phyloP scores from a whole-genome alignment of 2,797 vertebrate species.

The Enteromius afrohamiltoni region DNA sequence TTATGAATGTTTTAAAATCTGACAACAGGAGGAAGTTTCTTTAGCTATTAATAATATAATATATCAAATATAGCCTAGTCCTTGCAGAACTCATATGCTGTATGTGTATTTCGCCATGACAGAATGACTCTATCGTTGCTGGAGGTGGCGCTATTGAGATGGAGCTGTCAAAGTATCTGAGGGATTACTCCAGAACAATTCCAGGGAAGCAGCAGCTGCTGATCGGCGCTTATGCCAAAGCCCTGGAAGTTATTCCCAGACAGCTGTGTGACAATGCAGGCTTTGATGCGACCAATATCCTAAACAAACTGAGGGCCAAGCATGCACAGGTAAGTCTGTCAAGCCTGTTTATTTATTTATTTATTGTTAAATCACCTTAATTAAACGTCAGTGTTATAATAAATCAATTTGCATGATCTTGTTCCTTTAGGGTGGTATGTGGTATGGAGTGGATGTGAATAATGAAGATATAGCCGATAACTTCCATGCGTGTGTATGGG shows the following conservation, averaged over 20 bases:
- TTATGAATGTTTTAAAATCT: background rate
- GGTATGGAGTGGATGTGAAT: slow-evolving; percentile 95
- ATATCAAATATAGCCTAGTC: too few relatives aligned
- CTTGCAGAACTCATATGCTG: background rate
- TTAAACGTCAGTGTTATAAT: background rate
- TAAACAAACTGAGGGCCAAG: slow-evolving; percentile 95
- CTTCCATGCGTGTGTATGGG: slow-evolving; percentile 90
- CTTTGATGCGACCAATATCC: slow-evolving; percentile 97
- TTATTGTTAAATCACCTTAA: background rate
- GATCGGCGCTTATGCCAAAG: slow-evolving; percentile 96
- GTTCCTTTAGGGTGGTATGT: slow-evolving; percentile 85
- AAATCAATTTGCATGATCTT: background rate
- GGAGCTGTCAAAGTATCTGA: slow-evolving; percentile 94
- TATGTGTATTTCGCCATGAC: slow-evolving; percentile 45
- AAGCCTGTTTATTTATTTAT: background rate
- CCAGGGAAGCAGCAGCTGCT: slow-evolving; percentile 97
- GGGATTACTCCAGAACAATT: slow-evolving; percentile 96
- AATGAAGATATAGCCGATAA: slow-evolving; percentile 96
- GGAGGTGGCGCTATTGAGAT: slow-evolving; percentile 97
- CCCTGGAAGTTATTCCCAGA: slow-evolving; percentile 94
- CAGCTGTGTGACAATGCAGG: slow-evolving; percentile 98
- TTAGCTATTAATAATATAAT: too few relatives aligned
- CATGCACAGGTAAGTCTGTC: slow-evolving; percentile 87
- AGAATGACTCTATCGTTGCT: slow-evolving; percentile 95
- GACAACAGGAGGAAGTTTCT: background rate